Evolutionary conservation across 1,140 invertebrate genomes (phyloP).

Genomic region (Apolygus lucorum): DNA sequence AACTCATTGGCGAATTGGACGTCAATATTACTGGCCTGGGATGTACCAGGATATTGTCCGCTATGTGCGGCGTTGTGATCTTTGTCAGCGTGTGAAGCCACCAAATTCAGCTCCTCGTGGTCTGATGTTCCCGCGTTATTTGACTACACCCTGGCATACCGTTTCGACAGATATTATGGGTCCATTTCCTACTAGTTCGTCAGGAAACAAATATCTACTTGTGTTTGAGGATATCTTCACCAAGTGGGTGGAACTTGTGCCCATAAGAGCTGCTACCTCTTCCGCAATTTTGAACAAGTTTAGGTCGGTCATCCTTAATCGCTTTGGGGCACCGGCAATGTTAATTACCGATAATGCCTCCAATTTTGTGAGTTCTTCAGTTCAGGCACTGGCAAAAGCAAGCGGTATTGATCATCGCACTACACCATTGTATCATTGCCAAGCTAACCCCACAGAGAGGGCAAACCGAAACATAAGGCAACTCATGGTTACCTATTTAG

Average conservation of each 20-base stretch:
- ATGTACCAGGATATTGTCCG: slow-evolving; percentile 32
- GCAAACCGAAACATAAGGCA: neutral
- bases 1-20: slow-evolving; percentile 36
- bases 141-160: slow-evolving; percentile 35
- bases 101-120: slow-evolving; percentile 34
- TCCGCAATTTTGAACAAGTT: neutral
- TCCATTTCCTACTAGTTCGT: slow-evolving; percentile 37
- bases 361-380: neutral
- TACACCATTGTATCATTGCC: neutral
- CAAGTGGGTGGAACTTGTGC: slow-evolving; percentile 38
- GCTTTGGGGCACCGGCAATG: neutral
- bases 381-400: neutral
- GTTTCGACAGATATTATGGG: slow-evolving; percentile 40
- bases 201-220: slow-evolving; percentile 37
- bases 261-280: slow-evolving; percentile 33
- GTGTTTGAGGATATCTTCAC: slow-evolving; percentile 40
- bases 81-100: slow-evolving; percentile 35
- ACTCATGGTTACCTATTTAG: neutral
- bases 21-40: too few relatives aligned
- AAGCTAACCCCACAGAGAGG: neutral
- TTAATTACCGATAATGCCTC: neutral
- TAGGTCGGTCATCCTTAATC: too few relatives aligned
- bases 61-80: slow-evolving; percentile 32
- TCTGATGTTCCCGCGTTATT: slow-evolving; percentile 37
- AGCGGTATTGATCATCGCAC: neutral